A percentile compares a stretch with the other conserved stretches of the same genome.
These are phyloP conservation scores for Caradrina clavipalpis DNA, from an alignment of 2,888 invertebrate species.

Conservation along the genomic window DNA sequence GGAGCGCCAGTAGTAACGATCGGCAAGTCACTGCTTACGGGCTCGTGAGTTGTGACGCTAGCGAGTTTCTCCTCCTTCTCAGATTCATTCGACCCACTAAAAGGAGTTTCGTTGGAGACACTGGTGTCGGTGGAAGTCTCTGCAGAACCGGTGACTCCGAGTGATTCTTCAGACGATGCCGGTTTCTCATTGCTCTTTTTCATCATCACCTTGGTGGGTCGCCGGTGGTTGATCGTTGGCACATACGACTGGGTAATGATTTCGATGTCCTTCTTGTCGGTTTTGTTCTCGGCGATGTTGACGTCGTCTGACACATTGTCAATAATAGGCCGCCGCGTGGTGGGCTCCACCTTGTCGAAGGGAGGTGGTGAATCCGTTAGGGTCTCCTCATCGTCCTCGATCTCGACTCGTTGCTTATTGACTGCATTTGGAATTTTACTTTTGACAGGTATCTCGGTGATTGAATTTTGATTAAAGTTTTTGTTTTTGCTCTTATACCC, in stretches of 20 bases:
- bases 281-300: conserved; percentile 71
- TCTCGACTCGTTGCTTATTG: conserved; percentile 82
- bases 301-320: conserved; percentile 83
- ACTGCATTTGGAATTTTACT: conserved; percentile 72
- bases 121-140: conserved; percentile 66
- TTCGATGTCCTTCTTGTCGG: conserved; percentile 83
- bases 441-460: conserved; percentile 84
- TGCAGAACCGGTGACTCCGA: conserved; percentile 59
- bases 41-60: conserved; percentile 2
- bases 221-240: conserved; percentile 80
- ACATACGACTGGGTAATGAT: conserved; percentile 85
- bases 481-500: conserved; percentile 88
- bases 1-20: conserved; percentile 8
- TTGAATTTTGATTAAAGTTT: conserved; percentile 85
- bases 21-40: conserved; percentile 5
- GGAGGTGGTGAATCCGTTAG: conserved; percentile 84
- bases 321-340: conserved; percentile 83
- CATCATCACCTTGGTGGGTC: conserved; percentile 85
- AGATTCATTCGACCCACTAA: conserved; percentile 24
- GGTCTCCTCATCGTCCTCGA: conserved; percentile 83
- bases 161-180: conserved; percentile 60
- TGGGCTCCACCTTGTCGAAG: conserved; percentile 84
- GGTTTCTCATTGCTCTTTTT: conserved; percentile 76
- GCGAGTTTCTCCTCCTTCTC: conserved; percentile 11
- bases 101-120: conserved; percentile 53